Evolutionary conservation across 1,140 invertebrate genomes (phyloP), one percentile per base, ranked within the genome.

Genomic region (Probaryconus sp.): DNA sequence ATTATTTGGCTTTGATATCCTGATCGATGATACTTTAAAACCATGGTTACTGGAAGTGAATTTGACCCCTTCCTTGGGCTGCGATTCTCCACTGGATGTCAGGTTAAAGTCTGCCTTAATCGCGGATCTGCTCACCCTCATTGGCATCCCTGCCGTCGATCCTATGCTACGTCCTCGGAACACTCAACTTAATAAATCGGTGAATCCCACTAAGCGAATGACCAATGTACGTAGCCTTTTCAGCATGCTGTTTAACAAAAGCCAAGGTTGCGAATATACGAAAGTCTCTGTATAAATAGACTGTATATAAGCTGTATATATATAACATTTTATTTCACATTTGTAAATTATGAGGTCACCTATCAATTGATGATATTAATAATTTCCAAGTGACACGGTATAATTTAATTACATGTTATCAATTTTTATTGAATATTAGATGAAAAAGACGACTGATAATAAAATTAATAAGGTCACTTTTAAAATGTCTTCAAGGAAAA

Each of bases 31-130:
- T 55, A 92, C 93, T 60, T 85, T 98, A 56, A 97, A 97, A 83
- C 96, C 97, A 0, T 98, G 97, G 97, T 85, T 98, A 10, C 84
- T 98, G 35, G 97, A 98, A 87, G 93, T 96, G 5, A 99, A 98
- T 86, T 87, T 98, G 1, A 97, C 95, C 0, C 97, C 97, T 0
- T 97, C 96, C 69, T 88, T 99, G 72, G 96, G 95, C 43, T 97
- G 96, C 83, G 96, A 98, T 87, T 95, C 95, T 70, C 95, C 96
- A 0, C 84, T 98, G 37, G 97, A 99, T 88, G 91, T 96, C 17
- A 93, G 95, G 82, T 92, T 99, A 1, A 99, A 99, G 88, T 95
- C 95, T 0, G 94, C 96, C 5, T 91, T 98, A 80, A 88, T 98
- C 70, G 92, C 95, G 4, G 97, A 98, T 89, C 89, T 98, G 2